These are phyloP conservation scores for Hetaerina titia DNA, from an alignment of 2,888 invertebrate genomes.

Conservation along the genomic window DNA sequence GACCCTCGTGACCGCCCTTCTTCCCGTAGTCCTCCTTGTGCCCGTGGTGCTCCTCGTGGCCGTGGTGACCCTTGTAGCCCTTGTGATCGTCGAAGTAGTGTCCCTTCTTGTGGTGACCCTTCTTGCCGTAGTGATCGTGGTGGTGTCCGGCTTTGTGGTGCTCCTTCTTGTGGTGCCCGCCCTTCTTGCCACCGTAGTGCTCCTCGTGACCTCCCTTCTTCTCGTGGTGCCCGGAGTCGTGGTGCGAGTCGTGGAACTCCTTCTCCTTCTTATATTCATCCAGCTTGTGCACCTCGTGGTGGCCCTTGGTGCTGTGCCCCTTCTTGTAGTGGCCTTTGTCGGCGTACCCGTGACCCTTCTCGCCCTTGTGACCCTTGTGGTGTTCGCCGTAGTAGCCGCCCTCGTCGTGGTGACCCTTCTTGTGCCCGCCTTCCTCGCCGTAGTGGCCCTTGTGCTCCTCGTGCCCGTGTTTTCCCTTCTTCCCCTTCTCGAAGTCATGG, in stretches of 20 bases:
- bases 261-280: slow-evolving; percentile 93
- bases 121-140: slow-evolving; percentile 80
- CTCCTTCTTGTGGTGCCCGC: slow-evolving; percentile 83
- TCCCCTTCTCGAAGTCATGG: slow-evolving; percentile 77
- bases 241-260: slow-evolving; percentile 91
- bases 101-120: slow-evolving; percentile 80
- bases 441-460: slow-evolving; percentile 83
- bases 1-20: slow-evolving; percentile 77
- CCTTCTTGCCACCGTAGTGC: slow-evolving; percentile 90
- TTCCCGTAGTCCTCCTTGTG: slow-evolving; percentile 78
- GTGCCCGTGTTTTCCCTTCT: slow-evolving; percentile 87
- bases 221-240: slow-evolving; percentile 89
- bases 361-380: slow-evolving; percentile 84
- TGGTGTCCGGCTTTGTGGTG: slow-evolving; percentile 79
- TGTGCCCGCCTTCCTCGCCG: slow-evolving; percentile 82
- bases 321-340: slow-evolving; percentile 89
- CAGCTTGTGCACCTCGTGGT: slow-evolving; percentile 90
- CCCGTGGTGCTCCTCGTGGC: slow-evolving; percentile 80
- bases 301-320: slow-evolving; percentile 91
- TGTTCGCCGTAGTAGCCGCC: slow-evolving; percentile 84
- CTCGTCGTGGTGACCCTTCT: slow-evolving; percentile 83
- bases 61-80: slow-evolving; percentile 80
- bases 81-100: slow-evolving; percentile 77
- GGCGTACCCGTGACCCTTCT: slow-evolving; percentile 83
- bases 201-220: slow-evolving; percentile 89